These are phyloP conservation scores for Sardinella longiceps DNA, from an alignment of 2,797 vertebrate genomes.

Conservation along the genomic window DNA sequence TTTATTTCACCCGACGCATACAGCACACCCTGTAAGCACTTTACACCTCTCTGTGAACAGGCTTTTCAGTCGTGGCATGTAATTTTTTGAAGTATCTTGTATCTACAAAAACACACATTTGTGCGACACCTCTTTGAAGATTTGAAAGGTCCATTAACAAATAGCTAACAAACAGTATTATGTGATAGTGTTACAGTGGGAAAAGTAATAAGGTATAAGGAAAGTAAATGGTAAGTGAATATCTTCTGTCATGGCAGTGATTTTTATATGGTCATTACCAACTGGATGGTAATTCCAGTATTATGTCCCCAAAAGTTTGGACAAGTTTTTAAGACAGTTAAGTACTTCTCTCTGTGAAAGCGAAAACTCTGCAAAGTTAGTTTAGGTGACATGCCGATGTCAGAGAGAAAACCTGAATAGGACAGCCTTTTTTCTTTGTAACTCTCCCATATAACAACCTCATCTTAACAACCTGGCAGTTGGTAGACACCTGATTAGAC, in stretches of 20 bases:
- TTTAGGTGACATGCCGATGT: slow-evolving; percentile 48
- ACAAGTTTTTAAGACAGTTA: slow-evolving; percentile 18
- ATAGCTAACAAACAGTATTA: neutral
- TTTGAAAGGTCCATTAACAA: neutral
- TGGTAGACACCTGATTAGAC: slow-evolving; percentile 56
- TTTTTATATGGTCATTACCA: slow-evolving; percentile 34
- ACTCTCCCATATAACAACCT: slow-evolving; percentile 46
- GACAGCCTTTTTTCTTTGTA: slow-evolving; percentile 24
- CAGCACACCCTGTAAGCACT: neutral
- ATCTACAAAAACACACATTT: neutral
- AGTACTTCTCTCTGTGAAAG: neutral
- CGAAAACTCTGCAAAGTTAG: slow-evolving; percentile 39
- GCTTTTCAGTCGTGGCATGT: neutral
- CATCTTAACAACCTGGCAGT: slow-evolving; percentile 60
- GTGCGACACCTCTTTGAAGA: neutral
- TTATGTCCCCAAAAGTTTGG: slow-evolving; percentile 19
- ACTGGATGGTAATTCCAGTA: neutral
- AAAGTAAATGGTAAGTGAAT: slow-evolving; percentile 9
- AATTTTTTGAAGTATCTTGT: neutral
- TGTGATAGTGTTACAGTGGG: neutral
- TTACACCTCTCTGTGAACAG: neutral
- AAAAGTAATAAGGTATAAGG: neutral
- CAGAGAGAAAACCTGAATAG: slow-evolving; percentile 47
- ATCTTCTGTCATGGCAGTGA: neutral
- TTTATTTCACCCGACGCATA: neutral